Conservation (phyloP, 2,113 vertebrate genomes). For the Elaphurus davidianus region DNA sequence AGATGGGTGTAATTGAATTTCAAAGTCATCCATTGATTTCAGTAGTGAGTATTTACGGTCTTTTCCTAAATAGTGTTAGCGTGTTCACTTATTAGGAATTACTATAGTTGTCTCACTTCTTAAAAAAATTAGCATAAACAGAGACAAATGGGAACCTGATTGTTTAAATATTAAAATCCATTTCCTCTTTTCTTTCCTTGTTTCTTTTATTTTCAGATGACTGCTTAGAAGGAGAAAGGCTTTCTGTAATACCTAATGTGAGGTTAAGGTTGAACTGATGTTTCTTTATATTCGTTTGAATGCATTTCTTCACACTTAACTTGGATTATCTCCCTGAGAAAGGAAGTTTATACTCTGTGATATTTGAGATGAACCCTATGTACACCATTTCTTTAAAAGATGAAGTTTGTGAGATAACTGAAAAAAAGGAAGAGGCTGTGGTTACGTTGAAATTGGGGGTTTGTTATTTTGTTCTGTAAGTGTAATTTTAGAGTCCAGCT, state of each 20-base stretch:
- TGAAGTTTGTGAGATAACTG: neutral
- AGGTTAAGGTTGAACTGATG: neutral
- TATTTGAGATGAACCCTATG: conserved; percentile 16
- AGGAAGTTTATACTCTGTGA: neutral
- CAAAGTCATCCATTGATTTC: neutral
- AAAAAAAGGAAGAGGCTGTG: conserved; percentile 18
- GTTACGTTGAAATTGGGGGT: conserved; percentile 15
- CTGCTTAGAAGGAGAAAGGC: neutral
- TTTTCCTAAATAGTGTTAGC: conserved; percentile 25
- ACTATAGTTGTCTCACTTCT: neutral
- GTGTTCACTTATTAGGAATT: conserved; percentile 23
- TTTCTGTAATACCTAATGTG: neutral
- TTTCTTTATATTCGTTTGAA: conserved; percentile 24
- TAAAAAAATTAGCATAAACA: neutral
- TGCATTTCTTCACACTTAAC: conserved; percentile 3
- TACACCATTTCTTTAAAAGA: conserved; percentile 26
- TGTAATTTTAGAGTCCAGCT: conserved; percentile 35
- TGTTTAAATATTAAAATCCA: neutral
- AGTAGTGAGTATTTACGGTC: conserved; percentile 11
- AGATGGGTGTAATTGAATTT: conserved; percentile 39
- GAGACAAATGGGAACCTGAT: neutral
- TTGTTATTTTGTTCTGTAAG: neutral
- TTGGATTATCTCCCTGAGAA: conserved; percentile 17
- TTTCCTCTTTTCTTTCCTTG: neutral
- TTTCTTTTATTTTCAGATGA: neutral